phyloP scores from a whole-genome alignment of 2,888 invertebrate genomes.

The Xestia xanthographa region DNA sequence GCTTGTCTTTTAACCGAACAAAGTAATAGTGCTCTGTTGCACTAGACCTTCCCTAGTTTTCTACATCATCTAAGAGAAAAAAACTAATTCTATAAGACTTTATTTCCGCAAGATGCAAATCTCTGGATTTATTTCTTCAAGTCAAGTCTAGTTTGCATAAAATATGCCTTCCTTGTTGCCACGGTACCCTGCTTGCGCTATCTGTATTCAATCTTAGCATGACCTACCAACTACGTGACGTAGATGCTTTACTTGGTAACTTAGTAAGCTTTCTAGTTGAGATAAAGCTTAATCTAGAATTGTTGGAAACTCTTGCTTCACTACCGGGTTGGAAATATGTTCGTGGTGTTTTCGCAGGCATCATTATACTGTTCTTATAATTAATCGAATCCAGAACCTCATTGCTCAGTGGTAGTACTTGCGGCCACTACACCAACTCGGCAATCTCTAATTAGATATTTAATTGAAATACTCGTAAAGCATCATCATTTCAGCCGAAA shows the following conservation, averaged over 20 bases:
- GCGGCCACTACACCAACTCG: neutral
- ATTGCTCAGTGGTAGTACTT: no score
- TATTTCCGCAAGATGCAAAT: constrained; percentile 49
- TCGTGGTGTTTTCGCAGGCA: neutral
- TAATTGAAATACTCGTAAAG: neutral
- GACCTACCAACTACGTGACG: constrained; percentile 53
- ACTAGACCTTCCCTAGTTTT: neutral
- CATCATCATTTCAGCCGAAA: no score
- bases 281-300: constrained; percentile 48
- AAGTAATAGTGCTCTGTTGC: neutral
- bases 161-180: constrained; percentile 68
- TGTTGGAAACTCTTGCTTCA: constrained; percentile 15
- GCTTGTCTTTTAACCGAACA: neutral
- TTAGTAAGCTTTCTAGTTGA: constrained; percentile 45
- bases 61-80: neutral
- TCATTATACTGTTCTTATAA: neutral
- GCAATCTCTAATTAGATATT: neutral
- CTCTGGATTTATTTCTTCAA: constrained; percentile 48
- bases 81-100: constrained; percentile 14
- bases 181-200: constrained; percentile 54
- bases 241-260: constrained; percentile 42
- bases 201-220: constrained; percentile 65
- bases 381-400: no score
- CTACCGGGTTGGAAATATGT: constrained; percentile 13
- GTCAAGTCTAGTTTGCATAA: constrained; percentile 68